Percentiles rank a stretch among this genome's conserved stretches.
These are phyloP conservation scores for Epizoanthus stellaris DNA, from an alignment of 92 coral and sea anemone species.

Conservation along the genomic window DNA sequence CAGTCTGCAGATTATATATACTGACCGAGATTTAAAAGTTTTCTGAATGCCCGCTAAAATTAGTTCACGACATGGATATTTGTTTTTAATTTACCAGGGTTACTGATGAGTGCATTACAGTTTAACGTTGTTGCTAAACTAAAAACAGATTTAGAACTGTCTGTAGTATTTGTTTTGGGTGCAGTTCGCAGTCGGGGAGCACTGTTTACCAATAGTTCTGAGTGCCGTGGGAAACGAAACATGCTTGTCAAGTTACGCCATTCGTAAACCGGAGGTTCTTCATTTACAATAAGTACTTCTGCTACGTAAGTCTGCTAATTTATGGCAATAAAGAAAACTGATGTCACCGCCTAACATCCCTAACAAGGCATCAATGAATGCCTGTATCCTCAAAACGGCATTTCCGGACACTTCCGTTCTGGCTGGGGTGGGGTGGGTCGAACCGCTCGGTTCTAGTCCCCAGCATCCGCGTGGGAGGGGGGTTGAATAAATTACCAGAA, in stretches of 20 bases:
- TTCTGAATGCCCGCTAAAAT: no score
- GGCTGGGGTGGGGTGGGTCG: slow-evolving; percentile 35
- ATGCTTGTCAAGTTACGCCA: not conserved
- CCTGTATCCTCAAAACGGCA: not conserved
- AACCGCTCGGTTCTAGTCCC: slow-evolving; percentile 36
- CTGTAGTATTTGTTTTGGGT: slow-evolving; percentile 6
- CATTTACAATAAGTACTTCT: not conserved
- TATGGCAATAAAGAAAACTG: not conserved
- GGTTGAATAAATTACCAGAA: slow-evolving; percentile 35
- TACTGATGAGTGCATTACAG: no score
- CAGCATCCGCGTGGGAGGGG: slow-evolving; percentile 32
- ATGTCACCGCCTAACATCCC: not conserved
- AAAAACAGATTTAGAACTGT: not conserved
- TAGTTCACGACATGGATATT: no score
- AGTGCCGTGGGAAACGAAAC: not conserved
- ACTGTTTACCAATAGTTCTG: not conserved
- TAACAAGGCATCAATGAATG: not conserved
- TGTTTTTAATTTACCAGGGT: no score
- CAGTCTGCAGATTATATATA: no score
- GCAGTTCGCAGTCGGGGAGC: not conserved
- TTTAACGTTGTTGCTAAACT: no score
- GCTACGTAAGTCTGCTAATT: not conserved
- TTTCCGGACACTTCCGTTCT: slow-evolving; percentile 35
- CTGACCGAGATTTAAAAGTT: no score
- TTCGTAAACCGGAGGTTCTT: not conserved